Evolutionary conservation across 2,113 vertebrate species (phyloP).

Genomic region (Hypocryptadius cinnamomeus): DNA sequence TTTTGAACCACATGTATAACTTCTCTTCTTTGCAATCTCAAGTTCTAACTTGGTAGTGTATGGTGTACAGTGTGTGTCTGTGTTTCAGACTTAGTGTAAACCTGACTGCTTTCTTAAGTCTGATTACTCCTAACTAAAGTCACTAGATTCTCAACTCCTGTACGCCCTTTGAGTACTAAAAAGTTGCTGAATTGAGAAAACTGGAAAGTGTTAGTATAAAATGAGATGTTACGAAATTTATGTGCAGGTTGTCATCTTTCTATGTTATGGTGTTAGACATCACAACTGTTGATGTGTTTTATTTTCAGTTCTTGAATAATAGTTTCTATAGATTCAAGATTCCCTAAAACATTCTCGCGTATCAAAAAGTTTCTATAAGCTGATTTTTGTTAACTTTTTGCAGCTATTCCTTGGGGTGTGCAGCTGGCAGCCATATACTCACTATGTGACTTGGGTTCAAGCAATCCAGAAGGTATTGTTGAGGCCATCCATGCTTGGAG

Average conservation of each 20-base stretch:
- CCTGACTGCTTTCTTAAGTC: background rate
- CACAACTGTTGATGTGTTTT: background rate
- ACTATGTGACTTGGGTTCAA: constrained; percentile 84
- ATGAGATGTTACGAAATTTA: background rate
- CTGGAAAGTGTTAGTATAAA: background rate
- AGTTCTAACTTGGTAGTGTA: background rate
- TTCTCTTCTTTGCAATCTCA: background rate
- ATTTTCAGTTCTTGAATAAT: background rate
- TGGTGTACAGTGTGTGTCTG: background rate
- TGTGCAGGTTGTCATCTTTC: background rate
- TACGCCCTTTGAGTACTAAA: background rate
- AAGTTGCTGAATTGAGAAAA: background rate
- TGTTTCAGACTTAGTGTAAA: background rate
- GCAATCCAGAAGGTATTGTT: constrained; percentile 79
- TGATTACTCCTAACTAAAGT: background rate
- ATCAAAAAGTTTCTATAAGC: background rate
- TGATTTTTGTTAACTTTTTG: background rate
- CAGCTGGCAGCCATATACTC: constrained; percentile 90
- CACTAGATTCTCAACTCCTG: background rate
- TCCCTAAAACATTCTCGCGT: background rate
- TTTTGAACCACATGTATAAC: background rate
- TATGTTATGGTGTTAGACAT: background rate
- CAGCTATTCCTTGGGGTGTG: constrained; percentile 88
- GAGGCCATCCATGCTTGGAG: constrained; percentile 80
- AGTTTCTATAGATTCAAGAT: background rate